Evolutionary conservation across 2,888 invertebrate species (phyloP), one percentile per base, ranked within the genome.

Genomic region (Hipparchia sbordonii): DNA sequence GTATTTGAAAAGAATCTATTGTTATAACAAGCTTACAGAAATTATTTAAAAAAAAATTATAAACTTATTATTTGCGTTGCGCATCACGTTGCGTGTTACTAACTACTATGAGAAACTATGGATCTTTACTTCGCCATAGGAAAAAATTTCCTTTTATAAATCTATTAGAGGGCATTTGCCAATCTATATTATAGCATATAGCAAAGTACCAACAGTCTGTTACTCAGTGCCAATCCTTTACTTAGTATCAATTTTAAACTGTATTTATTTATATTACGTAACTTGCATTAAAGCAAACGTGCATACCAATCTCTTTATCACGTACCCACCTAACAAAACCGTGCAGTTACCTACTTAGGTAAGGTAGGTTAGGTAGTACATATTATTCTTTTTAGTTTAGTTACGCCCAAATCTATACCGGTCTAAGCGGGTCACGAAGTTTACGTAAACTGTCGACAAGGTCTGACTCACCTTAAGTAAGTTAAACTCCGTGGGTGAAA

Each of bases 401-500:
- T 33, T 57, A 61, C 33, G 56, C 54, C 51, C 45, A 72, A 67
- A 67, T 71, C 59, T 68, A 59, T 68, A 57, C 46, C 60, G 12
- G 69, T 61, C 72, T 75, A 77, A 80, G 78, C 80, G 77, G 82
- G 82, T 84, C 84, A 86, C 84, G 83, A 82, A 54, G 73, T 81
- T 84, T 82, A 83, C 83, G 80, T 83, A 85, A 84, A 80, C 70
- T 71, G 72, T 54, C 74, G 77, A 81, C 76, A 79, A 78, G 79
- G 76, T 80, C 80, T 77, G 77, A 80, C 74, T 76, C 76, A 70
- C 71, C 70, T 66, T 57, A 69, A 46, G 56, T 59, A 57, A 70
- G 60, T 69, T 60, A 61, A 60, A 60, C 70, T 71, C 74, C 76
- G 84, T 82, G 81, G 82, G 89, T 86, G 90, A 90, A 90, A 89